Evolutionary conservation across 2,888 invertebrate genomes (phyloP).

Genomic region (Fragum fragum): DNA sequence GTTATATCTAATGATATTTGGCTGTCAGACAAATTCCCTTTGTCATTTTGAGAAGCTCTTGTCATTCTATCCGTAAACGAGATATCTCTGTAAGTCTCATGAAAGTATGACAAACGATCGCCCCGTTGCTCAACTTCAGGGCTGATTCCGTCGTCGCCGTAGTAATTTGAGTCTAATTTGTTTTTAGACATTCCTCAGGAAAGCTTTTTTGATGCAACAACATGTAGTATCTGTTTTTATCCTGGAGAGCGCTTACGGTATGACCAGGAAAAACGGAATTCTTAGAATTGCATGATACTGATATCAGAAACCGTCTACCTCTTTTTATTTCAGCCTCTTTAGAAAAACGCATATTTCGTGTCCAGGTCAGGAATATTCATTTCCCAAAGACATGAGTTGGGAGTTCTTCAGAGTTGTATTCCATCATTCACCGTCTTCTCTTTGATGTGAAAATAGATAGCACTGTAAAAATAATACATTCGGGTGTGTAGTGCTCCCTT

Average conservation of each 20-base stretch:
- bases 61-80: no score
- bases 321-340: not conserved
- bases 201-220: not conserved
- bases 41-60: no score
- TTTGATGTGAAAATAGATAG: not conserved
- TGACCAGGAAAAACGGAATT: not conserved
- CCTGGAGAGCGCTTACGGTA: not conserved
- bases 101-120: no score
- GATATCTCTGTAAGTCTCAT: no score
- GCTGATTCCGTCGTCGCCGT: no score
- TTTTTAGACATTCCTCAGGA: not conserved
- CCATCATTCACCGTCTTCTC: not conserved
- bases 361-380: not conserved
- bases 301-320: not conserved
- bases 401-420: not conserved
- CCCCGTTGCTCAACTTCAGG: no score
- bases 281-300: not conserved
- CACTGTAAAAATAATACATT: not conserved
- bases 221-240: conserved; percentile 3
- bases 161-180: not conserved
- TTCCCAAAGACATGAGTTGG: not conserved
- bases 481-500: not conserved
- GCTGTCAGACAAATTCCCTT: not conserved
- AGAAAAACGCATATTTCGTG: not conserved
- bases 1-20: conserved; percentile 9